These are phyloP conservation scores for Crax fasciolata DNA, from an alignment of 2,797 vertebrate species.

Conservation along the genomic window DNA sequence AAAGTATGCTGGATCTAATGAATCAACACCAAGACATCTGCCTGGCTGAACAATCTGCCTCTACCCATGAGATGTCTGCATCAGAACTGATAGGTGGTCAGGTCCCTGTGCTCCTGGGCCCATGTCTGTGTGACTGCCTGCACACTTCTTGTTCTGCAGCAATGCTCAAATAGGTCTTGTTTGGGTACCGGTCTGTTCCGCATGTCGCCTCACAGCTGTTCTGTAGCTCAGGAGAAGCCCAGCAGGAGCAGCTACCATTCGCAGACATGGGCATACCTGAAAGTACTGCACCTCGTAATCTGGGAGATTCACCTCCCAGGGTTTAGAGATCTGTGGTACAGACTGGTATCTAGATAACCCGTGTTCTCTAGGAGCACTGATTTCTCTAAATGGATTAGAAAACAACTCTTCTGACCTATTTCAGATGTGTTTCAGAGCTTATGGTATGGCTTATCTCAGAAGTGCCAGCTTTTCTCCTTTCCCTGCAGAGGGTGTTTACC, in stretches of 20 bases:
- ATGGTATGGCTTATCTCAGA: not conserved
- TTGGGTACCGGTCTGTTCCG: not conserved
- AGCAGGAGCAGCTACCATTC: not conserved
- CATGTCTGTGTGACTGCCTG: not conserved
- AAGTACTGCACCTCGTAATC: not conserved
- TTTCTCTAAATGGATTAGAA: not conserved
- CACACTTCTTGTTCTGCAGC: not conserved
- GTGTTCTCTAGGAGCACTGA: not conserved
- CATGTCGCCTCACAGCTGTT: not conserved
- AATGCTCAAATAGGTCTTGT: not conserved
- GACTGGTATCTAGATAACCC: not conserved
- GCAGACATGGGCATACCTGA: not conserved
- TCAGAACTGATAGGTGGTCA: not conserved
- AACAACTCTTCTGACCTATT: not conserved
- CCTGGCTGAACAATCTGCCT: not conserved
- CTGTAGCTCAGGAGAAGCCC: not conserved
- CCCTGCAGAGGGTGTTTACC: accelerated
- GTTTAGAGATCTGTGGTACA: not conserved
- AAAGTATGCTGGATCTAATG: not conserved
- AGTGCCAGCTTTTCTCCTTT: not conserved
- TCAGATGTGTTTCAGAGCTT: not conserved
- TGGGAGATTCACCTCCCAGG: not conserved
- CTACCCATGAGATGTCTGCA: not conserved
- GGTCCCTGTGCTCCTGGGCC: not conserved
- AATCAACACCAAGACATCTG: not conserved